These are phyloP conservation scores for Ophthalmolycus amberensis DNA, from an alignment of 2,113 vertebrate species.

Conservation along the genomic window DNA sequence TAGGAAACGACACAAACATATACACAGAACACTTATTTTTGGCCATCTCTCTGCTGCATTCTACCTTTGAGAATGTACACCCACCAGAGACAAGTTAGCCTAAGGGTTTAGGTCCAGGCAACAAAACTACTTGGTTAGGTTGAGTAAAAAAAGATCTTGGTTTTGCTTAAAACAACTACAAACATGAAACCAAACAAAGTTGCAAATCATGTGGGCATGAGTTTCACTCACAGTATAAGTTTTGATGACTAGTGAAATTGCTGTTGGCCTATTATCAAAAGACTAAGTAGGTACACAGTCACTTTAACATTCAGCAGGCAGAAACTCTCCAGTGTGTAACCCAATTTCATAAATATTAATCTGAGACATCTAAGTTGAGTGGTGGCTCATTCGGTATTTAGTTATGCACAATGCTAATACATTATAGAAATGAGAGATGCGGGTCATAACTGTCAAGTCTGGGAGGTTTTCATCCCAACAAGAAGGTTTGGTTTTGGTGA, in stretches of 20 bases:
- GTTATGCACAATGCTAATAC: slow-evolving; percentile 42
- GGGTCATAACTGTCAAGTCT: slow-evolving; percentile 26
- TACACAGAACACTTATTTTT: too few relatives aligned
- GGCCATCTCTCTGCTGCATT: too few relatives aligned
- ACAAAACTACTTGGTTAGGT: neutral
- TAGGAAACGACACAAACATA: neutral
- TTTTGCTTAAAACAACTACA: neutral
- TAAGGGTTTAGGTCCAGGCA: too few relatives aligned
- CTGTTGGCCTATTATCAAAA: slow-evolving; percentile 33
- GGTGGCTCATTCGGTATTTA: slow-evolving; percentile 53
- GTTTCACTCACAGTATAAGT: slow-evolving; percentile 1
- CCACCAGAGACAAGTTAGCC: too few relatives aligned
- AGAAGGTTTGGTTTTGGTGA: neutral
- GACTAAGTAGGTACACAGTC: slow-evolving; percentile 35
- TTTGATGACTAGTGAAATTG: slow-evolving; percentile 22
- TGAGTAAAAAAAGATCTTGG: neutral
- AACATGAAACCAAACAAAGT: neutral
- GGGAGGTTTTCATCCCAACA: slow-evolving; percentile 19
- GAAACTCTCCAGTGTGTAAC: slow-evolving; percentile 36
- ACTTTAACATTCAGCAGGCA: slow-evolving; percentile 42
- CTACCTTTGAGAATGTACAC: too few relatives aligned
- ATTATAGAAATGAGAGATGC: slow-evolving; percentile 21
- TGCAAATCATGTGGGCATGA: neutral
- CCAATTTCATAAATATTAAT: slow-evolving; percentile 67
- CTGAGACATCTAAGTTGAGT: slow-evolving; percentile 27